These are phyloP conservation scores for Pseudotriccus pelzelni DNA, from an alignment of 2,797 vertebrate genomes.

Conservation along the genomic window DNA sequence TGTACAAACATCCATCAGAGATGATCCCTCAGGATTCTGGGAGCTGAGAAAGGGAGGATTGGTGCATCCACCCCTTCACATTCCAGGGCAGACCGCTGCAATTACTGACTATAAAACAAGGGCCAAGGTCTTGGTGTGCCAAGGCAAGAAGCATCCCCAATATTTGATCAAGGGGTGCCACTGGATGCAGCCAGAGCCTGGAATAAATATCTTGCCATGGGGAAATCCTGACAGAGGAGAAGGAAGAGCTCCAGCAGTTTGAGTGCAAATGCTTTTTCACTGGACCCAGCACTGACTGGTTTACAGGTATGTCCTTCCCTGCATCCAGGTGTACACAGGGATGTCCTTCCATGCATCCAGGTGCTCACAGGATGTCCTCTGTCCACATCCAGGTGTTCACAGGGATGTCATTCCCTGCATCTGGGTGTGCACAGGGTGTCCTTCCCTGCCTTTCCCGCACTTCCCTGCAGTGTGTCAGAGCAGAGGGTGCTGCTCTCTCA, in stretches of 20 bases:
- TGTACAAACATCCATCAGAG: background rate
- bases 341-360: too few relatives aligned
- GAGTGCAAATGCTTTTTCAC: background rate
- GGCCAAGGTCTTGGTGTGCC: background rate
- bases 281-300: background rate
- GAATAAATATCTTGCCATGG: background rate
- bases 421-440: background rate
- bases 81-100: background rate
- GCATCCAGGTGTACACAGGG: background rate
- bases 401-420: background rate
- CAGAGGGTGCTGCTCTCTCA: background rate
- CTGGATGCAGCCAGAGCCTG: background rate
- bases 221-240: background rate
- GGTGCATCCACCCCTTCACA: background rate
- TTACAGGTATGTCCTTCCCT: background rate
- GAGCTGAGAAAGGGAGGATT: background rate
- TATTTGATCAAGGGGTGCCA: background rate
- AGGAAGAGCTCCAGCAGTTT: background rate
- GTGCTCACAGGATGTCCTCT: too few relatives aligned
- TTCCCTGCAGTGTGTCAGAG: rapidly evolving
- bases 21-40: background rate
- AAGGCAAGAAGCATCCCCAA: background rate
- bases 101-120: background rate
- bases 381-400: background rate
- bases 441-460: background rate